Percentiles rank a stretch among this genome's conserved stretches.
Conservation (phyloP, 2,113 vertebrate genomes). For the Scytalopus superciliaris region DNA sequence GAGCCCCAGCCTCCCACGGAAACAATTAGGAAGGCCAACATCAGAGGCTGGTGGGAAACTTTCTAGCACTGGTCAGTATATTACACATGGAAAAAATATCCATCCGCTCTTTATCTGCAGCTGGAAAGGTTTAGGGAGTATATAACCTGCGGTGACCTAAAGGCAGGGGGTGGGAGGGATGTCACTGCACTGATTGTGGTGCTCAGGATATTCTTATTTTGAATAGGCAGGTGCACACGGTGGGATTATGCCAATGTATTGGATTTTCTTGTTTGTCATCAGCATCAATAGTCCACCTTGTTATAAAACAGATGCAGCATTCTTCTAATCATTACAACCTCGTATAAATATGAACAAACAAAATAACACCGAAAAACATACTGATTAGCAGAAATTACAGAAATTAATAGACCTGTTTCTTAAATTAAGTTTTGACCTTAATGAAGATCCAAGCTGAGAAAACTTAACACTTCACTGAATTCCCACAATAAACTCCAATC, state of each 20-base stretch:
- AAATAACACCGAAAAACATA: not conserved
- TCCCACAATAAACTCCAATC: constrained; percentile 39
- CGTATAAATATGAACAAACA: not conserved
- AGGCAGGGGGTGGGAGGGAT: not conserved
- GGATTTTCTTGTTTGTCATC: not conserved
- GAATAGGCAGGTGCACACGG: not conserved
- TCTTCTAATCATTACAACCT: not conserved
- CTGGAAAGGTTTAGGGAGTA: not conserved
- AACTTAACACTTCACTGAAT: constrained; percentile 46
- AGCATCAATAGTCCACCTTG: not conserved
- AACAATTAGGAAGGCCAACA: constrained; percentile 22
- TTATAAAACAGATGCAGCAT: not conserved
- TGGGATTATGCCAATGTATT: not conserved
- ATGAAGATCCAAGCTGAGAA: constrained; percentile 27
- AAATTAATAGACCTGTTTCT: not conserved
- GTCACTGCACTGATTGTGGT: not conserved
- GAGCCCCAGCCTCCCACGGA: constrained; percentile 34
- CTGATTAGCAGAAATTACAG: not conserved
- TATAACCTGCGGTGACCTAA: not conserved
- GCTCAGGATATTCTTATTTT: not conserved
- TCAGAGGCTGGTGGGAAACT: not conserved
- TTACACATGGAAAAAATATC: not conserved
- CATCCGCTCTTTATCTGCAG: not conserved
- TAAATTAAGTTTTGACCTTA: not conserved
- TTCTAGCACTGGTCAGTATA: not conserved